These are phyloP conservation scores for Parascotia fuliginaria DNA, from an alignment of 2,888 invertebrate species.

Conservation along the genomic window DNA sequence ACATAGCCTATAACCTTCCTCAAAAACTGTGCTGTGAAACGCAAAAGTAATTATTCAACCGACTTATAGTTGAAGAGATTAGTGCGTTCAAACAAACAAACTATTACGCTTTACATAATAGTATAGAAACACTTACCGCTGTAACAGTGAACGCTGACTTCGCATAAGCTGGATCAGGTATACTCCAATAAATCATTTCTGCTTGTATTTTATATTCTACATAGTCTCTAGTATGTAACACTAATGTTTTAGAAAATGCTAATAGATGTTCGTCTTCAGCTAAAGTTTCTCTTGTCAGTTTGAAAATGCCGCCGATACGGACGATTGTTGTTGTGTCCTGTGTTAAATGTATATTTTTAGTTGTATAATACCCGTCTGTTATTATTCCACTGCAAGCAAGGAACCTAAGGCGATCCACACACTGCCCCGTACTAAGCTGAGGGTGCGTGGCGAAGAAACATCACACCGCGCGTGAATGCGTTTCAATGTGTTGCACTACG, in stretches of 20 bases:
- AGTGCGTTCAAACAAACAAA: neutral
- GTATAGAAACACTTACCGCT: conserved; percentile 55
- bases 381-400: no score
- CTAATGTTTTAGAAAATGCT: conserved; percentile 86
- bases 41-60: no score
- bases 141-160: conserved; percentile 60
- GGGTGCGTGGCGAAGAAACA: no score
- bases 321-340: conserved; percentile 80
- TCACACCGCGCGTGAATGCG: no score
- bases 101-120: neutral
- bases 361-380: no score
- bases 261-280: conserved; percentile 79
- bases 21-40: no score
- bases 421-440: no score
- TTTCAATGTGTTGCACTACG: no score
- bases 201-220: conserved; percentile 87
- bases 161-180: conserved; percentile 70
- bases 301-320: conserved; percentile 88
- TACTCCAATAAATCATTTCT: conserved; percentile 88
- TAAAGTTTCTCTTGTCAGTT: conserved; percentile 82
- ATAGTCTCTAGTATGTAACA: conserved; percentile 73
- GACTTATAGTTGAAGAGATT: no score
- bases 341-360: neutral
- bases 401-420: no score
- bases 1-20: no score